Evolutionary conservation across 2,888 invertebrate species (phyloP), one percentile per base, ranked within the genome.

Genomic region (Ctena decussata): DNA sequence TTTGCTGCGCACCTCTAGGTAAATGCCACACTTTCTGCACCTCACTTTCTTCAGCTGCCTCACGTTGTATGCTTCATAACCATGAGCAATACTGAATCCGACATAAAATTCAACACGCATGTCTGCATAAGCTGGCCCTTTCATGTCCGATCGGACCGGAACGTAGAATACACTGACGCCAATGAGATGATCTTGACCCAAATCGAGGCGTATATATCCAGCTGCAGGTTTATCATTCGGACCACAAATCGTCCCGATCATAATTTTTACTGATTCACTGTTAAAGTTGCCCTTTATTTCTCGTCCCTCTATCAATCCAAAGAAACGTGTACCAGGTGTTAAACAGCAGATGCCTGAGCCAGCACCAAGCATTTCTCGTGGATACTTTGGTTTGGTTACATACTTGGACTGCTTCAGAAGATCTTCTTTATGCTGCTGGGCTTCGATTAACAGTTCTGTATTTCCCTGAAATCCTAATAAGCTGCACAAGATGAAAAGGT

Each of bases 291-390:
- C 46, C 18, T 53, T 49, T 6, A 77, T 75, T 37, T 83, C 75
- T 60, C 79, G 53, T 11, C 76, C 76, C n/a, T 82, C 79, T 12
- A 80, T 69, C n/a, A 41, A 71, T 15, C 83, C 80, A 46, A 86
- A 80, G 57, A 83, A 88, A n/a, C 87, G 70, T 2, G 35, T 80
- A 21, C 89, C 89, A 24, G 90, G 78, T 8, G 65, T 57, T 15
- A 91, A 60, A 5, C 72, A 24, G 3, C 46, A 27, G 12, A 72
- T 72, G 5, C 72, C 44, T 30, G 3, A 6, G 18, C 72, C 72
- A 2, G 85, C 49, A 86, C 90, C 88, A 24, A 91, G 80, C 92
- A 91, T 91, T 79, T 92, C 92, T 18, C 88, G 57, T 0, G 91
- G 91, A 44, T 80, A 86, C 53, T 85, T 80, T 21, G 92, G 90